These are phyloP conservation scores for Hirtodrosophila confusa DNA, from an alignment of 2,888 invertebrate species.

Conservation along the genomic window DNA sequence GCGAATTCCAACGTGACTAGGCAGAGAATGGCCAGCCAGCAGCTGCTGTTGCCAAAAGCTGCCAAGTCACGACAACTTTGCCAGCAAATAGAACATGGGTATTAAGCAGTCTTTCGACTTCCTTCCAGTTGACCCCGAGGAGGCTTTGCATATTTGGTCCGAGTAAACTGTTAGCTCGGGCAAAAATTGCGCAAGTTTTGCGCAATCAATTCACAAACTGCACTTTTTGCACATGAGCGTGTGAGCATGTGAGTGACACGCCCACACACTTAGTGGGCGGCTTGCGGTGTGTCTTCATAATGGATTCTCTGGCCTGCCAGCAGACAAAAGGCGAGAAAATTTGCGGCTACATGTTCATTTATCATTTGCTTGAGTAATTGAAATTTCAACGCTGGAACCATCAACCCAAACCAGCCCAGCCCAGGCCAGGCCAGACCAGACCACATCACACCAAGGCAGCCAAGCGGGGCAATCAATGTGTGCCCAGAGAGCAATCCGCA, in stretches of 20 bases:
- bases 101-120: constrained; percentile 51
- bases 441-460: constrained; percentile 12
- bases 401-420: constrained; percentile 22
- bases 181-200: constrained; percentile 50
- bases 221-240: constrained; percentile 40
- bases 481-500: constrained; percentile 36
- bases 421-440: constrained; percentile 8
- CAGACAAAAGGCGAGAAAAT: constrained; percentile 75
- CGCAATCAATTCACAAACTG: constrained; percentile 61
- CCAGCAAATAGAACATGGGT: constrained; percentile 49
- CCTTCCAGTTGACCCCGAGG: constrained; percentile 20
- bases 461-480: constrained; percentile 46
- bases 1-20: constrained; percentile 62
- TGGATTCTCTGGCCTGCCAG: constrained; percentile 49
- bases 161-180: constrained; percentile 30
- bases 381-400: constrained; percentile 70
- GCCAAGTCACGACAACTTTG: constrained; percentile 71
- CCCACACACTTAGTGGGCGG: constrained; percentile 75
- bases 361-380: constrained; percentile 78
- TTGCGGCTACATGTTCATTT: constrained; percentile 77
- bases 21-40: constrained; percentile 29
- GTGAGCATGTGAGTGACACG: constrained; percentile 52
- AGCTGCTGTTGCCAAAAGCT: constrained; percentile 46
- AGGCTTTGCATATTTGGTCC: constrained; percentile 54
- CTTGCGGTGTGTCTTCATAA: constrained; percentile 71